These are phyloP conservation scores for Hydrotaea cyrtoneurina DNA, from an alignment of 2,888 invertebrate species.

Conservation along the genomic window DNA sequence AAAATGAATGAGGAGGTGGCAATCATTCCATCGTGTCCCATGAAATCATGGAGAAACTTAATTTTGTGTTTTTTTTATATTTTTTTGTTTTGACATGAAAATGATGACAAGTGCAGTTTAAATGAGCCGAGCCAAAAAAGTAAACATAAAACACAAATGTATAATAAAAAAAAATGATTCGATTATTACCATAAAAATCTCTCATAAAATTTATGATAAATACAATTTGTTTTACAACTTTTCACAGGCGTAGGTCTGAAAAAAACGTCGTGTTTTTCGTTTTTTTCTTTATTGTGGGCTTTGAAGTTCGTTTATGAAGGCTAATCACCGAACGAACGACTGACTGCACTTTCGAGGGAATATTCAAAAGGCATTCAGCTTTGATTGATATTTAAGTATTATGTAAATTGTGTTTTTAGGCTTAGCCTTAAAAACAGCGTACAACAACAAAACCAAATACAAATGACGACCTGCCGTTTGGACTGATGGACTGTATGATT, in stretches of 20 bases:
- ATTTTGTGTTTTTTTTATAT: too few relatives aligned
- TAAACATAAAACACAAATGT: too few relatives aligned
- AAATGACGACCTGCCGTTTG: neutral
- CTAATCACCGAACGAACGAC: conserved; percentile 15
- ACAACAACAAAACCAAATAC: neutral
- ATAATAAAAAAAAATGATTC: too few relatives aligned
- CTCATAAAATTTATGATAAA: conserved; percentile 7
- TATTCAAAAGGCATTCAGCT: neutral
- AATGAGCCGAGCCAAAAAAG: neutral
- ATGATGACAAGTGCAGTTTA: conserved; percentile 7
- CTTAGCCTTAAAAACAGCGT: conserved; percentile 6
- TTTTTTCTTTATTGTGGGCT: too few relatives aligned
- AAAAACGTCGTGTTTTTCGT: too few relatives aligned
- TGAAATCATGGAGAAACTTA: too few relatives aligned
- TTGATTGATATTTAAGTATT: conserved; percentile 38
- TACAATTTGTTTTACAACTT: neutral
- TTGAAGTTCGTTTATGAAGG: neutral
- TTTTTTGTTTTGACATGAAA: conserved; percentile 7
- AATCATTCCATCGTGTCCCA: too few relatives aligned
- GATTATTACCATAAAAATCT: neutral
- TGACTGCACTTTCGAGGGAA: neutral
- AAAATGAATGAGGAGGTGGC: too few relatives aligned
- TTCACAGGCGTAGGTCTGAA: neutral
- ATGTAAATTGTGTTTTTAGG: conserved; percentile 35
- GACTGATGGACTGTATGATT: neutral